Percentiles rank a stretch among this genome's conserved stretches.
Evolutionary conservation across 2,113 vertebrate genomes (phyloP).

Genomic region (Nettapus auritus): DNA sequence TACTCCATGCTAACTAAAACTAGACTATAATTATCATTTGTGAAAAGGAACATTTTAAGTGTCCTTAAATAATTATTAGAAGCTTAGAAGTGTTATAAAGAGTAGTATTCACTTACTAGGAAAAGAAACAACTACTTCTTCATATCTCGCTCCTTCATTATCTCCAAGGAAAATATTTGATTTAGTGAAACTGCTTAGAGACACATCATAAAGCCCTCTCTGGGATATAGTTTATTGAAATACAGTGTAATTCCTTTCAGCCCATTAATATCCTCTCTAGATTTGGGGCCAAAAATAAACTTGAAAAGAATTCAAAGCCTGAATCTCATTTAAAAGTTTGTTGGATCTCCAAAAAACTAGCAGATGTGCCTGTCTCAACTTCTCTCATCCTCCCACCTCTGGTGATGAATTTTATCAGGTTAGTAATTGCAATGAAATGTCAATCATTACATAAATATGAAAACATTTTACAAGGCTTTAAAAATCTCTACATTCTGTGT

Average conservation of each 20-base stretch:
- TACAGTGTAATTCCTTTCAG: not conserved
- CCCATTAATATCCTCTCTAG: conserved; percentile 10
- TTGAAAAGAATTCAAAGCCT: conserved; percentile 20
- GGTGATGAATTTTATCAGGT: conserved; percentile 19
- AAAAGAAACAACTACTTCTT: not conserved
- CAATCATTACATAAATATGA: conserved; percentile 34
- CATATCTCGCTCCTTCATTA: not conserved
- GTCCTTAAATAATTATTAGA: not conserved
- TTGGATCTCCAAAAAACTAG: conserved; percentile 20
- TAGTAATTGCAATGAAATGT: conserved; percentile 46
- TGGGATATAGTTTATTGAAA: not conserved
- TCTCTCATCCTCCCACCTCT: not conserved
- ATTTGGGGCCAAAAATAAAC: conserved; percentile 33
- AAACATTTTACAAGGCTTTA: conserved; percentile 15
- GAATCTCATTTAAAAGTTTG: conserved; percentile 25
- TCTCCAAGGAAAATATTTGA: not conserved
- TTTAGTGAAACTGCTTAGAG: conserved; percentile 13
- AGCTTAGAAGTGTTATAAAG: not conserved
- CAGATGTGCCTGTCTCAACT: conserved; percentile 33
- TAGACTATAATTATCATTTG: not conserved
- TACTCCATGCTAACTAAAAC: not conserved
- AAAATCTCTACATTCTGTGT: conserved; percentile 12
- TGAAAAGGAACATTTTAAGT: not conserved
- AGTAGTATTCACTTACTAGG: not conserved
- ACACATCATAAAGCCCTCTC: not conserved